phyloP scores from a whole-genome alignment of 2,113 vertebrate genomes.

The Choloepus hoffmanni region DNA sequence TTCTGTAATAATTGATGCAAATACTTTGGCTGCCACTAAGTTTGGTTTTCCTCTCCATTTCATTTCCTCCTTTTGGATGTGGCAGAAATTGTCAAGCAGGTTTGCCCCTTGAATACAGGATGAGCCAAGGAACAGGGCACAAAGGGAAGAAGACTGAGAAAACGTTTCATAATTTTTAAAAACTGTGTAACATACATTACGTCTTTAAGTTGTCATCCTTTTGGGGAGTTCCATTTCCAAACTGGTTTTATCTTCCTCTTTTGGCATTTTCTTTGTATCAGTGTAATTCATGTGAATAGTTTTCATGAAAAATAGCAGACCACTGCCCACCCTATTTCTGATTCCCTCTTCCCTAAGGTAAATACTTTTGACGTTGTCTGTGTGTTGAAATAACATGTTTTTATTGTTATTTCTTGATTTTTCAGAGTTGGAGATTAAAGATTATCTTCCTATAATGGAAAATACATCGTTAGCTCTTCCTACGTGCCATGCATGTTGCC shows the following conservation, averaged over 20 bases:
- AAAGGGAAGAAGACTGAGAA: conserved; percentile 17
- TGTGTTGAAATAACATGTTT: neutral
- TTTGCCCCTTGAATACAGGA: conserved; percentile 11
- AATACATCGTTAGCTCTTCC: neutral
- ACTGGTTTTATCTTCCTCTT: conserved; percentile 58
- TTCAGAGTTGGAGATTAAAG: neutral
- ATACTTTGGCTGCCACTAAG: conserved; percentile 22
- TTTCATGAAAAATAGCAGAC: neutral
- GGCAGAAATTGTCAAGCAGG: neutral
- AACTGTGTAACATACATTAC: neutral
- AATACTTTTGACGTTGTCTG: neutral
- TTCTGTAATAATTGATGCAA: neutral
- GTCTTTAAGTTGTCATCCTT: conserved; percentile 39
- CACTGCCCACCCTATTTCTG: neutral
- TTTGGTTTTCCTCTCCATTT: conserved; percentile 31
- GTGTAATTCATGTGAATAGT: neutral
- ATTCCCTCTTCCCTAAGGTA: neutral
- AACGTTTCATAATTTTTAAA: neutral
- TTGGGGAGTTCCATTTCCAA: conserved; percentile 61
- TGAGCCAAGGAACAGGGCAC: conserved; percentile 35
- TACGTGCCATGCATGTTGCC: neutral
- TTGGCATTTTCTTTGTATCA: conserved; percentile 47
- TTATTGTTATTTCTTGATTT: conserved; percentile 13
- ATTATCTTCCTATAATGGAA: neutral
- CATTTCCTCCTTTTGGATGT: conserved; percentile 47